Percentiles rank a stretch among this genome's conserved stretches.
Evolutionary conservation across 2,888 invertebrate genomes (phyloP).

Genomic region (Drosophila eohydei): DNA sequence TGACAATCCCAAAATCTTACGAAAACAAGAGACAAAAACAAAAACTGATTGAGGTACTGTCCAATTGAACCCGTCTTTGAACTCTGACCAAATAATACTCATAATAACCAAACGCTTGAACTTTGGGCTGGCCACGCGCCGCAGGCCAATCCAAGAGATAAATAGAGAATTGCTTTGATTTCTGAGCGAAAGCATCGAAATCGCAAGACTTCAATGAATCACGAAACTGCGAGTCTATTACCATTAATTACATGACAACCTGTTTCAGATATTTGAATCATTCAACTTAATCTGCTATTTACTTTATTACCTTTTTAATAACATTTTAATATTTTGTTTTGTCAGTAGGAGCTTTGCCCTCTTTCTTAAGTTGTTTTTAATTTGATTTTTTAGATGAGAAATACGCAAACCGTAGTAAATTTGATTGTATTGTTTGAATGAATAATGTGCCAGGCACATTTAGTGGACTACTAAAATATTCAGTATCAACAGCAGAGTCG

Average conservation of each 20-base stretch:
- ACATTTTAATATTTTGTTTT: not conserved
- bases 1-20: constrained; percentile 42
- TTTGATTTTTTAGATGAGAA: not conserved
- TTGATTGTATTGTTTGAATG: not conserved
- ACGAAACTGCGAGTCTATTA: constrained; percentile 8
- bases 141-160: constrained; percentile 20
- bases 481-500: not conserved
- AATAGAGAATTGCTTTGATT: constrained; percentile 35
- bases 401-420: not conserved
- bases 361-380: not conserved
- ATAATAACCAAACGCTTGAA: constrained; percentile 44
- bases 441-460: not conserved
- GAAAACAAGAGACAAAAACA: not conserved
- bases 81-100: constrained; percentile 22
- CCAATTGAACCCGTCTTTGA: constrained; percentile 52
- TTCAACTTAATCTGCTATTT: not conserved
- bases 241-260: constrained; percentile 15
- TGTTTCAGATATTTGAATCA: not conserved
- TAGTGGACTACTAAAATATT: not conserved
- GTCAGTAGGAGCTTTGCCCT: not conserved
- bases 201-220: constrained; percentile 20
- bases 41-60: constrained; percentile 33
- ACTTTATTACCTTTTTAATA: constrained; percentile 6
- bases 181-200: constrained; percentile 33
- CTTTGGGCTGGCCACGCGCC: constrained; percentile 44